Base-by-base conservation (phyloP, 2,113 vertebrate species). In the Balaeniceps rex region DNA sequence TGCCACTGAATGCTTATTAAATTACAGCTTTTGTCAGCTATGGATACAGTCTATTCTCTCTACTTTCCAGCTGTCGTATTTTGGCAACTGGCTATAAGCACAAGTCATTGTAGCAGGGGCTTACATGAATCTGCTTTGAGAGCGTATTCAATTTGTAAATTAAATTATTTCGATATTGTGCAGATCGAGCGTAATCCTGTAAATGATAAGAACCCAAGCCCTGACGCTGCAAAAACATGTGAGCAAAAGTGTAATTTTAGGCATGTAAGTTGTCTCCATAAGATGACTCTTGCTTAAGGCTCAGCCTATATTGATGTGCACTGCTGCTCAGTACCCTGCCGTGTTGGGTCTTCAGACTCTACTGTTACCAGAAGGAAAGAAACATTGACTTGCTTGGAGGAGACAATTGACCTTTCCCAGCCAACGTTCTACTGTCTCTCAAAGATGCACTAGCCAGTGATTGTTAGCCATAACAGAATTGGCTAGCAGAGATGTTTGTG, bases 11-110 rank as follows among this genome's bases (percentile, higher is more conserved):
- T 78, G 77, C 81, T 89, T 93, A 83, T 82, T 92, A 83, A 92
- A 81, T 95, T 77, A 80, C 91, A 94, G 19, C 68, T 91, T 96
- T 80, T 96, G 77, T 95, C 82, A 89, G 74, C 72, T 90, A 58
- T 24, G 65, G 93, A 81, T 89, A 26, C 64, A 25, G 70, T 76
- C 78, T 93, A 38, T 84, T 91, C 63, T 94, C 61, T 79, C 40
- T 12, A 10, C 85, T 74, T 95, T 83, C 71, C 83, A 95, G 81
- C 91, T 95, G 79, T 96, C 5, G 0, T 74, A n/a, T 92, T 85
- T 94, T 97, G 93, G 88, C 82, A 95, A 26, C 76, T 69, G 64
- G 44, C 88, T 95, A 11, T 76, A 66, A 83, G 65, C 31, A 78
- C 46, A 89, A 92, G 44, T 68, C 55, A 12, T n/a, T 19, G 54